Percentiles rank a stretch among this genome's conserved stretches.
These are phyloP conservation scores for Brenthis daphne DNA, from an alignment of 2,888 invertebrate species.

Conservation along the genomic window DNA sequence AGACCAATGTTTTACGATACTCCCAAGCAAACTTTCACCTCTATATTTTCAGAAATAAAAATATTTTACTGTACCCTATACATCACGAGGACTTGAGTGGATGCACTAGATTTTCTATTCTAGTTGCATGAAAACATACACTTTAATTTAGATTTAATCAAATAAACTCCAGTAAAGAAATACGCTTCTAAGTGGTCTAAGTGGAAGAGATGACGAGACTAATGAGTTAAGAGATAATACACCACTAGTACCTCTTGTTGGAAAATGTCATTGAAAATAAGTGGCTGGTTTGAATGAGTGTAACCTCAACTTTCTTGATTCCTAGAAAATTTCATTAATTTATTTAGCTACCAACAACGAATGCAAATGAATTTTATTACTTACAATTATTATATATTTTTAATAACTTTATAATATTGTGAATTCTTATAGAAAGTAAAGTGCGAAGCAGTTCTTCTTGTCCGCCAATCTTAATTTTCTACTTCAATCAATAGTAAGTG, in stretches of 20 bases:
- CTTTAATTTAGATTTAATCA: conserved; percentile 31
- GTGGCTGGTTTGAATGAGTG: conserved; percentile 29
- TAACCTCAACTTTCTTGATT: conserved; percentile 17
- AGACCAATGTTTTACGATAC: conserved; percentile 63
- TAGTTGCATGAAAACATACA: conserved; percentile 16
- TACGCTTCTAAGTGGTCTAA: conserved; percentile 34
- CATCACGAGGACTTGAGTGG: neutral
- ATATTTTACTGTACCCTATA: conserved; percentile 49
- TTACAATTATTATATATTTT: too few relatives aligned
- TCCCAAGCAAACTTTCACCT: conserved; percentile 71
- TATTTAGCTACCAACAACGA: neutral
- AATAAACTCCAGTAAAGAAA: conserved; percentile 34
- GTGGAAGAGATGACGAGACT: conserved; percentile 38
- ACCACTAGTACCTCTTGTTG: conserved; percentile 29
- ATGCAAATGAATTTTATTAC: neutral
- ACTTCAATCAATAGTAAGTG: conserved; percentile 40
- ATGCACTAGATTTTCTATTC: conserved; percentile 1
- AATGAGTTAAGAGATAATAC: conserved; percentile 38
- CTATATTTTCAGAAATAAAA: conserved; percentile 62
- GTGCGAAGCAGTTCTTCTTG: conserved; percentile 37
- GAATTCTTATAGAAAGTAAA: neutral
- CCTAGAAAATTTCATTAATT: conserved; percentile 6
- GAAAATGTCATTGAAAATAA: conserved; percentile 32
- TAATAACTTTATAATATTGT: conserved; percentile 1
- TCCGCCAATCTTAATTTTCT: conserved; percentile 37